Conservation (phyloP, 1,140 invertebrate species). For the Scaptomyza montana region DNA sequence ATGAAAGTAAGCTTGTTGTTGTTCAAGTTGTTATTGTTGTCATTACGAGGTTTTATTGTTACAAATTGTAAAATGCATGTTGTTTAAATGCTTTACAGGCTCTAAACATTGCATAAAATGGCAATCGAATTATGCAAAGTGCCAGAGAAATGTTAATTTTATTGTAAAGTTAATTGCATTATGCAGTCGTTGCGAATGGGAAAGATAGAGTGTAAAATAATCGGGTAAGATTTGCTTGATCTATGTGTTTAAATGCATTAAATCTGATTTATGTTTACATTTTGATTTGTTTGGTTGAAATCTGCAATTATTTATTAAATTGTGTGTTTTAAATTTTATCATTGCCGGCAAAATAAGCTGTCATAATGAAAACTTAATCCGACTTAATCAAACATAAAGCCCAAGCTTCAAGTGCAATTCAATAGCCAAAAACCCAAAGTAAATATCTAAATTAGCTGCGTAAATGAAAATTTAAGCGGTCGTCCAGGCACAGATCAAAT, state of each 20-base stretch:
- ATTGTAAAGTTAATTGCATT: constrained; percentile 52
- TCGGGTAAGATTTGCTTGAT: constrained; percentile 8
- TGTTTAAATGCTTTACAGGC: constrained; percentile 45
- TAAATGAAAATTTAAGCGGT: constrained; percentile 73
- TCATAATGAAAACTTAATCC: not conserved
- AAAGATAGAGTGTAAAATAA: not conserved
- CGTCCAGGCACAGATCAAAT: constrained; percentile 30
- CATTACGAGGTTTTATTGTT: constrained; percentile 32
- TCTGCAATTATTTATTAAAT: not conserved
- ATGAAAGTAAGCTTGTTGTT: not conserved
- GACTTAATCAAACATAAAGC: not conserved
- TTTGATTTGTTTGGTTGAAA: not conserved
- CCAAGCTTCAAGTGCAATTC: constrained; percentile 38
- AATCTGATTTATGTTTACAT: constrained; percentile 17
- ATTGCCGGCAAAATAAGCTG: not conserved
- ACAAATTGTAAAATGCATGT: constrained; percentile 55
- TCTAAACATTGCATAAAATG: constrained; percentile 51
- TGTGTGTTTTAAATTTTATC: not conserved
- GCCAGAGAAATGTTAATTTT: constrained; percentile 43
- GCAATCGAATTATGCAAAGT: constrained; percentile 31
- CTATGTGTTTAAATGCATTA: constrained; percentile 5
- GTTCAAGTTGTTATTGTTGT: constrained; percentile 8
- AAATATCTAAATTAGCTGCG: constrained; percentile 79
- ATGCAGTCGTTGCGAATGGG: not conserved
- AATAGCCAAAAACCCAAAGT: constrained; percentile 44